Evolutionary conservation across 2,888 invertebrate species (phyloP).

Genomic region (Thelaira solivaga): DNA sequence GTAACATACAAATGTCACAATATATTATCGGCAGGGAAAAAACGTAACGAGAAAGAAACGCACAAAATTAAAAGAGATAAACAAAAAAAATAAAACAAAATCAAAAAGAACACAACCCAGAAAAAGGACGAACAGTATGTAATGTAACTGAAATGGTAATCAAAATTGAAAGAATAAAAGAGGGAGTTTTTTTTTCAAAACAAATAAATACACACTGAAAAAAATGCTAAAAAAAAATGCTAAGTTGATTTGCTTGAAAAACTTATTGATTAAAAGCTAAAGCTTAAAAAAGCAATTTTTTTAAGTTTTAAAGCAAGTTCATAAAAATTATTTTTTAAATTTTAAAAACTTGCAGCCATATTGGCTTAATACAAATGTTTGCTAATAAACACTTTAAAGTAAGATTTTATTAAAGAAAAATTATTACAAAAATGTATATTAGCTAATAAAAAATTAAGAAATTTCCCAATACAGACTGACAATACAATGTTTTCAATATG

Average conservation of each 20-base stretch:
- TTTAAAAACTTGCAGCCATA: no score
- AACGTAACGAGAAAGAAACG: constrained; percentile 1
- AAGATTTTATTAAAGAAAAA: no score
- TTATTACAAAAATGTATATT: no score
- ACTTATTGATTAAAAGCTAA: neutral
- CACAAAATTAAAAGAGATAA: constrained; percentile 4
- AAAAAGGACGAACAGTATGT: constrained; percentile 1
- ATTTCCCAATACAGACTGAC: no score
- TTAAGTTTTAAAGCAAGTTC: no score
- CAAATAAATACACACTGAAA: constrained; percentile 17
- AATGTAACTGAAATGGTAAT: constrained; percentile 18
- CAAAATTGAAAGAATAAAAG: constrained; percentile 21
- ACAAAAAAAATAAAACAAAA: neutral
- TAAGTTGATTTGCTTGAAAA: no score
- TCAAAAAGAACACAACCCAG: constrained; percentile 14
- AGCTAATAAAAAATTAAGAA: no score
- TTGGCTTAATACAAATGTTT: no score
- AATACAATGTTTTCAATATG: no score
- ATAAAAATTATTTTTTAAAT: no score
- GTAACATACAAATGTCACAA: constrained; percentile 66
- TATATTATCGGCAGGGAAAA: constrained; percentile 60
- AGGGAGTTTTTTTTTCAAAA: constrained; percentile 24
- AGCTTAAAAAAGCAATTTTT: neutral
- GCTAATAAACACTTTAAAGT: no score
- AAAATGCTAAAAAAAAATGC: neutral